Base-by-base conservation (phyloP, 2,113 vertebrate genomes). In the Aix galericulata region DNA sequence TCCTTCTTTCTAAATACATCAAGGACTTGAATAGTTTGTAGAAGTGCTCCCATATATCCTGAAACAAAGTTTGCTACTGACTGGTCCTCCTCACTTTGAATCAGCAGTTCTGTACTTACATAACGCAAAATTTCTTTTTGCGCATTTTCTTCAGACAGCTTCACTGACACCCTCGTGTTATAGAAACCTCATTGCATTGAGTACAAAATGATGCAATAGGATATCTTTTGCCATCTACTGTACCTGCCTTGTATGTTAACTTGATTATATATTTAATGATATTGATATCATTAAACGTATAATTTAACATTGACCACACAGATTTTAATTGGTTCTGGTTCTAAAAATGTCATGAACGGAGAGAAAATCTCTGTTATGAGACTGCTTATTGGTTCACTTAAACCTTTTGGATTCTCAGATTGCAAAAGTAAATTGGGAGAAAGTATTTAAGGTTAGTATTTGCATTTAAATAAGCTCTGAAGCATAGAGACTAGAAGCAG, bases 401-500 rank as follows among this genome's bases (percentile, higher is more conserved):
- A 67, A 91, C 9, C 62, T 62, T 82, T 79, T 50, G 25, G 58
- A 10, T 82, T 50, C 62, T 86, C 4, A 11, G 10, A n/a, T 63
- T 89, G 88, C 42, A 94, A 83, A 77, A 95, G 7, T 36, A 91
- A 92, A 63, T 66, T 80, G 34, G 42, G 34, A 86, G 18, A 97
- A 89, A 84, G 4, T 69, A 82, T 93, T 90, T 92, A 84, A 85
- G 42, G 81, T 64, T 92, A 50, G 9, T 82, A 68, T 93, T 97
- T 97, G 46, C 64, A 96, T 96, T 96, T 96, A 97, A 95, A 95
- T 93, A 94, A 94, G 40, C 14, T 67, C 86, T 86, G 29, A 92
- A 27, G 2, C 34, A 58, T 9, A 9, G 69, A 67, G 42, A 91
- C 74, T 68, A 62, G n/a, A 95, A 72, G 31, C 31, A 59, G 22